phyloP scores from a whole-genome alignment of 2,797 vertebrate genomes.

The Rhodeus uyekii region DNA sequence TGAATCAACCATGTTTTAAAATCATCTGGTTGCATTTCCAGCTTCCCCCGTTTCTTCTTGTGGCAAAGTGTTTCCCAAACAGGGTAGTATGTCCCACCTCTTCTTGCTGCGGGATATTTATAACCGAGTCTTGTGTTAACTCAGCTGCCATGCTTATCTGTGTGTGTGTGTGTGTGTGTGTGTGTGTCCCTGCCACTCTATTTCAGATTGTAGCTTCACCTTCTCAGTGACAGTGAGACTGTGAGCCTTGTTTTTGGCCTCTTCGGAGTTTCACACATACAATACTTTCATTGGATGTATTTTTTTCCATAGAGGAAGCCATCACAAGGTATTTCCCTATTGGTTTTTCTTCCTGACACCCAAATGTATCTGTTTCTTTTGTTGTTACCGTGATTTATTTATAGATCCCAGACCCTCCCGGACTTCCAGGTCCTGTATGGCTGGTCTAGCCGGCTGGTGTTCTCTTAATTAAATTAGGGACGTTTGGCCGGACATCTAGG shows the following conservation, averaged over 20 bases:
- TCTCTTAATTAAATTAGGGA: not conserved
- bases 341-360: not conserved
- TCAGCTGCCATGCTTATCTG: constrained; percentile 78
- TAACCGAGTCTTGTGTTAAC: constrained; percentile 81
- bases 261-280: not conserved
- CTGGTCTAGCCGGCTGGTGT: not conserved
- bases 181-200: constrained; percentile 67
- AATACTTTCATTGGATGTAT: constrained; percentile 3
- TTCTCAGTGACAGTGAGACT: constrained; percentile 54
- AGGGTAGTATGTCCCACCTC: constrained; percentile 59
- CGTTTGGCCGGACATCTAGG: not conserved
- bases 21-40: not conserved
- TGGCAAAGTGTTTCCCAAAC: constrained; percentile 61
- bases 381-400: constrained; percentile 16
- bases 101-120: constrained; percentile 81
- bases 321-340: constrained; percentile 61
- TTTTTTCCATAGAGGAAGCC: constrained; percentile 32
- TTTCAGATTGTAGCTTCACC: constrained; percentile 66
- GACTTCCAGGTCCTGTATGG: not conserved
- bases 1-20: not conserved
- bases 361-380: not conserved
- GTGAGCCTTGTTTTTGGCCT: constrained; percentile 54
- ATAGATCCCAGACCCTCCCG: not conserved
- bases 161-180: constrained; percentile 62
- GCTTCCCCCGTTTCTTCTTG: not conserved